Evolutionary conservation across 2,113 vertebrate species (phyloP).

Genomic region (Dicaeum eximium): DNA sequence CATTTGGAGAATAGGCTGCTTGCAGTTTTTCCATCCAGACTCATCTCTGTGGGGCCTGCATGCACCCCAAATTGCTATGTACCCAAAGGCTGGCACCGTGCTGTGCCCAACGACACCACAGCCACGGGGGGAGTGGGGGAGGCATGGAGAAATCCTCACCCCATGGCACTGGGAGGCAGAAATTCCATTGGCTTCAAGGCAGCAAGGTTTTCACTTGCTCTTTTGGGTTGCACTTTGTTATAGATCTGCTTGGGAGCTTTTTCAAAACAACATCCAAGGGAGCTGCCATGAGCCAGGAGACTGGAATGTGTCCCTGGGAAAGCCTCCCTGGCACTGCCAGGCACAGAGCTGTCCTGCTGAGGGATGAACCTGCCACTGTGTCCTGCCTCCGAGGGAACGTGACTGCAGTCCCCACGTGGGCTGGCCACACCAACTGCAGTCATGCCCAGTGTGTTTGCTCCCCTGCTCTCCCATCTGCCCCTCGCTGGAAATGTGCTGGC

Average conservation of each 20-base stretch:
- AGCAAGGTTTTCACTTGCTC: not conserved
- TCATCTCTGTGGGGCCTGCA: accelerated
- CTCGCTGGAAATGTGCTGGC: not conserved
- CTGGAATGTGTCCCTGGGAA: slow-evolving; percentile 36
- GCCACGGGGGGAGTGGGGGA: not conserved
- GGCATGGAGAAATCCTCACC: not conserved
- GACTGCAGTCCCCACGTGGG: not conserved
- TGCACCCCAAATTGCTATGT: not conserved
- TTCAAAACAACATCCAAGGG: not conserved
- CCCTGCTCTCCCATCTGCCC: not conserved
- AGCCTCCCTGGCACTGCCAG: not conserved
- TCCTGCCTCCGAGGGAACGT: not conserved
- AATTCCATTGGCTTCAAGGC: not conserved
- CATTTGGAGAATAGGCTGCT: not conserved
- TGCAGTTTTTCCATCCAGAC: not conserved
- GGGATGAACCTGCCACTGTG: not conserved
- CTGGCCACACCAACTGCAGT: accelerated
- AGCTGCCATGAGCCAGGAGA: slow-evolving; percentile 5
- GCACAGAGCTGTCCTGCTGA: not conserved
- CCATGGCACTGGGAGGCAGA: not conserved
- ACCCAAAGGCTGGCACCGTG: accelerated
- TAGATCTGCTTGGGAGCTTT: not conserved
- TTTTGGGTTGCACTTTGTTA: not conserved
- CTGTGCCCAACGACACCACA: not conserved
- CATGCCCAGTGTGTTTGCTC: accelerated